Conservation (phyloP, 1,140 invertebrate genomes). For the Hylyphantes graminicola region DNA sequence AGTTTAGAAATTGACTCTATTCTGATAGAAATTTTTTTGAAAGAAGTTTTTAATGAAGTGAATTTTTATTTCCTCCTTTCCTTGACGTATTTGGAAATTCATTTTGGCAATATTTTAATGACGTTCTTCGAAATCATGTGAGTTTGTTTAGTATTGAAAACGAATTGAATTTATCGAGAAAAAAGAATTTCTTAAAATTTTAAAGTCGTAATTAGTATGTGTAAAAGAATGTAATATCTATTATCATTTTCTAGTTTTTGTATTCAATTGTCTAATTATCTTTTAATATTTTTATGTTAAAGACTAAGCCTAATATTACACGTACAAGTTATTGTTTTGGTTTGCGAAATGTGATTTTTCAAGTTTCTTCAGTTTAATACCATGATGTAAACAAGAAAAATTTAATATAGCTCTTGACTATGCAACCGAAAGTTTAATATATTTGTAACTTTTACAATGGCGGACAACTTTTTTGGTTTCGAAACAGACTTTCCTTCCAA, state of each 20-base stretch:
- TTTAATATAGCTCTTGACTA: not conserved
- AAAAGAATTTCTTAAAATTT: not conserved
- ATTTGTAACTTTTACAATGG: constrained; percentile 3
- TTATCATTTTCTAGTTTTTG: not conserved
- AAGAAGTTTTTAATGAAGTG: too few relatives aligned
- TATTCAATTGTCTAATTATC: not conserved
- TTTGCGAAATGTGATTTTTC: not conserved
- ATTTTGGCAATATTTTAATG: constrained; percentile 20
- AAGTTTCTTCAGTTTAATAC: too few relatives aligned
- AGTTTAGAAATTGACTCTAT: too few relatives aligned
- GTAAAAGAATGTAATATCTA: not conserved
- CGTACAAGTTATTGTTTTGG: not conserved
- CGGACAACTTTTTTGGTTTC: constrained; percentile 54
- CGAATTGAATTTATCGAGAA: too few relatives aligned
- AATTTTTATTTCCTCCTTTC: too few relatives aligned
- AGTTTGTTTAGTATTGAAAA: constrained; percentile 37
- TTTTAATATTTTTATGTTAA: not conserved
- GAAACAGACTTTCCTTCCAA: constrained; percentile 25
- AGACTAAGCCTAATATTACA: constrained; percentile 37
- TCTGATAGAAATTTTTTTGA: too few relatives aligned
- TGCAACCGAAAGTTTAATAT: not conserved
- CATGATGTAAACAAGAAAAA: not conserved
- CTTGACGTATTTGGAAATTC: too few relatives aligned
- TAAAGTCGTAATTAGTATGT: too few relatives aligned
- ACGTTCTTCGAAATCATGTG: constrained; percentile 37